Percentiles rank a stretch among this genome's conserved stretches.
Evolutionary conservation across 2,113 vertebrate species (phyloP).

Genomic region (Pleuronectes platessa): DNA sequence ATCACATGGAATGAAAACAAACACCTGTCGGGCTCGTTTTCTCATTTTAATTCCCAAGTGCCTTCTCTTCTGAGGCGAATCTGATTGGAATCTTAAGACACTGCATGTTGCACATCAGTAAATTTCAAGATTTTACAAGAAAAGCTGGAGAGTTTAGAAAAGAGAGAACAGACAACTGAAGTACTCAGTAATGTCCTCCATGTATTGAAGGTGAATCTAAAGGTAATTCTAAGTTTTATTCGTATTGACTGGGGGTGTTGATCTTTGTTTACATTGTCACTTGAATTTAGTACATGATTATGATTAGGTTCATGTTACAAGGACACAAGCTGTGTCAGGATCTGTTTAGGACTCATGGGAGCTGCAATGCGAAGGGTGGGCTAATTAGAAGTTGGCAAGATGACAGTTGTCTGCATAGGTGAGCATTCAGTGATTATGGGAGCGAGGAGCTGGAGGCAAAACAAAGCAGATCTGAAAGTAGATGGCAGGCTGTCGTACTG

Average conservation of each 20-base stretch:
- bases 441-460: not conserved
- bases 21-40: slow-evolving; percentile 66
- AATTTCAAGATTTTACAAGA: not conserved
- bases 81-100: slow-evolving; percentile 33
- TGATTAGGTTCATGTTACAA: not conserved
- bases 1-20: slow-evolving; percentile 66
- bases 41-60: slow-evolving; percentile 49
- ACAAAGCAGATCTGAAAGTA: not conserved
- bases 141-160: not conserved
- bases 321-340: not conserved
- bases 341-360: not conserved
- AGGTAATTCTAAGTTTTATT: not conserved
- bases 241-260: not conserved
- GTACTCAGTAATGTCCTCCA: no score
- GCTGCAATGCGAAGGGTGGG: not conserved
- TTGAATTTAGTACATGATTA: no score
- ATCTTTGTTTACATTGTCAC: not conserved
- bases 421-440: slow-evolving; percentile 1
- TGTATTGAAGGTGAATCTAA: not conserved
- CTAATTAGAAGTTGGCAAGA: not conserved
- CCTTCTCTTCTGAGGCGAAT: slow-evolving; percentile 13
- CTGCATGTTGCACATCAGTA: not conserved
- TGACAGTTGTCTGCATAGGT: not conserved
- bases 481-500: not conserved
- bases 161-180: not conserved